These are phyloP conservation scores for Drosophila ustulata DNA, from an alignment of 2,888 invertebrate genomes.

Conservation along the genomic window DNA sequence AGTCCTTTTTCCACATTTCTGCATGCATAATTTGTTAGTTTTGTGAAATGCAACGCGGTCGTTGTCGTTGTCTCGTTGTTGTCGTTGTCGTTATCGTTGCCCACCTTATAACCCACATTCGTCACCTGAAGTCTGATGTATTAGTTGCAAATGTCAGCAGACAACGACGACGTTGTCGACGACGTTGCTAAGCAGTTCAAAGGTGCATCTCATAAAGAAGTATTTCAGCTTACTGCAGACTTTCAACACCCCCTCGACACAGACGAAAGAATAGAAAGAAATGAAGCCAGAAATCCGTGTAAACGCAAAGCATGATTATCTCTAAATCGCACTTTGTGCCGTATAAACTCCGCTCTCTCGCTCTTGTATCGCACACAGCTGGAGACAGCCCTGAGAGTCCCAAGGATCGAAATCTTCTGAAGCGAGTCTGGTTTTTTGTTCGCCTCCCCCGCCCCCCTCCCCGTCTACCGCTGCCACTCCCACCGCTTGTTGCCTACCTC, in stretches of 20 bases:
- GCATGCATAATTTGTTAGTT: slow-evolving; percentile 48
- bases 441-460: neutral
- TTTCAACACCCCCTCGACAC: neutral
- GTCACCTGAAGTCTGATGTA: slow-evolving; percentile 14
- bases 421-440: slow-evolving; percentile 51
- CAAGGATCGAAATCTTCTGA: slow-evolving; percentile 34
- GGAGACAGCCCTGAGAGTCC: slow-evolving; percentile 13
- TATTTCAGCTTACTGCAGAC: slow-evolving; percentile 5
- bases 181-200: slow-evolving; percentile 45
- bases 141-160: slow-evolving; percentile 45
- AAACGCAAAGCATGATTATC: slow-evolving; percentile 14
- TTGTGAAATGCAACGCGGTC: slow-evolving; percentile 20
- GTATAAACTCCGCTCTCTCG: slow-evolving; percentile 5
- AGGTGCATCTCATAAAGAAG: slow-evolving; percentile 35
- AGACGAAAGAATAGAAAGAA: neutral
- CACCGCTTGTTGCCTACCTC: slow-evolving; percentile 21
- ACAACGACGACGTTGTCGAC: slow-evolving; percentile 24
- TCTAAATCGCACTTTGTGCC: slow-evolving; percentile 6
- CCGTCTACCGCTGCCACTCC: neutral
- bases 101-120: slow-evolving; percentile 53
- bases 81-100: slow-evolving; percentile 53
- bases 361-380: slow-evolving; percentile 25
- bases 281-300: neutral
- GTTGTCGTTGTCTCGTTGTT: slow-evolving; percentile 47
- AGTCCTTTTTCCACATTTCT: slow-evolving; percentile 35